A percentile compares a stretch with the other conserved stretches of the same genome.
These are phyloP conservation scores for Campoplex nolae DNA, from an alignment of 2,888 invertebrate species.

Conservation along the genomic window DNA sequence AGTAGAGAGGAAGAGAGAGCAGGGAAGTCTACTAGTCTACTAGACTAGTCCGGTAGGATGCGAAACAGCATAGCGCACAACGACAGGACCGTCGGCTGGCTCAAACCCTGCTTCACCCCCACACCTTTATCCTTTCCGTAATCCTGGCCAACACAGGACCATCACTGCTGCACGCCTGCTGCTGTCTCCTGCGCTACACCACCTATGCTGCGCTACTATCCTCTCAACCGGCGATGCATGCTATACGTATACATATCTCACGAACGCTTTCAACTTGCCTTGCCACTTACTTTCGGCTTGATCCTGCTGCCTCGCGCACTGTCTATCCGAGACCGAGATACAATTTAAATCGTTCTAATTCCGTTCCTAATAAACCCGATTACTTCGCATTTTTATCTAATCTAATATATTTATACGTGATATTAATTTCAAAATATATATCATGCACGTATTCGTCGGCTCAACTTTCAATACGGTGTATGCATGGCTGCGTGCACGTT, in stretches of 20 bases:
- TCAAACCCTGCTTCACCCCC: conserved; percentile 66
- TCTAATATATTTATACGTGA: not conserved
- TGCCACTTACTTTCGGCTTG: conserved; percentile 81
- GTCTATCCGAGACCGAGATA: conserved; percentile 74
- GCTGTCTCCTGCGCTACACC: too few species aligned
- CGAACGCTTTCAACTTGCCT: conserved; percentile 79
- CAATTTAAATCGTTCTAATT: conserved; percentile 80
- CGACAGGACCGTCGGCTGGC: conserved; percentile 55
- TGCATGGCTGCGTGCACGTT: too few species aligned
- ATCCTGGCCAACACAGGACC: conserved; percentile 81
- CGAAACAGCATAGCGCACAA: conserved; percentile 38
- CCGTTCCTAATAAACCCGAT: conserved; percentile 23
- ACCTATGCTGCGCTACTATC: too few species aligned
- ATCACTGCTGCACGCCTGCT: too few species aligned
- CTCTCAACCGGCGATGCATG: too few species aligned
- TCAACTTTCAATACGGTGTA: too few species aligned
- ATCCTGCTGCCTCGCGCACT: conserved; percentile 72
- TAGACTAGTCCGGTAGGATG: conserved; percentile 42
- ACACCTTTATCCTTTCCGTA: conserved; percentile 77
- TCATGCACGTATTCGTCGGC: too few species aligned
- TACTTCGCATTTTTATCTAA: not conserved
- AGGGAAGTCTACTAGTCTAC: not conserved
- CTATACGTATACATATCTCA: conserved; percentile 64
- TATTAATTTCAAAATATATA: too few species aligned
- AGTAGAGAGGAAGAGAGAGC: not conserved